phyloP scores from a whole-genome alignment of 2,113 vertebrate genomes.

The Corvus cornix region DNA sequence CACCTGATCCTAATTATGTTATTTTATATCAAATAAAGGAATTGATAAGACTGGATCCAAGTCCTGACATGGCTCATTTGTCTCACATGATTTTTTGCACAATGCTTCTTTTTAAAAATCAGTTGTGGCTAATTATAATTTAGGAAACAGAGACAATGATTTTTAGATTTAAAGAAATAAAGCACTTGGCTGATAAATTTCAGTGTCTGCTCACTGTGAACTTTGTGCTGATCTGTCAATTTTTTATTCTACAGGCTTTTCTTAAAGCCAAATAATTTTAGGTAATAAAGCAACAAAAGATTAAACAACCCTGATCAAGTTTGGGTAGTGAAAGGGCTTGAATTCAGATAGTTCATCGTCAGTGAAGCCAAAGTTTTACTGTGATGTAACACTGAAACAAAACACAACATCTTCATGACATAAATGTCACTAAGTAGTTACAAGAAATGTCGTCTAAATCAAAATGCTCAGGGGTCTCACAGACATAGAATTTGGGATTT shows the following conservation, averaged over 20 bases:
- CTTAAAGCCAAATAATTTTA: background rate
- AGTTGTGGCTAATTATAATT: background rate
- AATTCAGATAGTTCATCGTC: background rate
- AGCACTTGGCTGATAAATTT: background rate
- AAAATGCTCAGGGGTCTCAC: background rate
- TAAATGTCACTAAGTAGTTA: background rate
- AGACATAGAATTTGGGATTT: background rate
- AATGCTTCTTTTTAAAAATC: background rate
- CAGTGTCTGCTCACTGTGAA: background rate
- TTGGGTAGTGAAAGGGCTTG: background rate
- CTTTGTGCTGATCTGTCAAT: background rate
- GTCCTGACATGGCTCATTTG: constrained; percentile 36
- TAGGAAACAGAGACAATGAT: background rate
- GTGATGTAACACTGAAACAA: background rate
- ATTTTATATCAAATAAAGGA: constrained; percentile 69
- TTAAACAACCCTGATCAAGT: background rate
- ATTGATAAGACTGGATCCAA: constrained; percentile 60
- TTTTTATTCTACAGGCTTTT: background rate
- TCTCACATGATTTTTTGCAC: constrained; percentile 34
- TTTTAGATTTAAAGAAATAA: background rate
- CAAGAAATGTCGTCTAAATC: background rate
- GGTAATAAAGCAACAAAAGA: background rate
- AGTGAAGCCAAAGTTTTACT: background rate
- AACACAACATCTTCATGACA: background rate
- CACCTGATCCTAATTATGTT: constrained; percentile 60